Percentiles rank a stretch among this genome's conserved stretches.
phyloP scores from a whole-genome alignment of 2,113 vertebrate species.

The Myiozetetes cayanensis region DNA sequence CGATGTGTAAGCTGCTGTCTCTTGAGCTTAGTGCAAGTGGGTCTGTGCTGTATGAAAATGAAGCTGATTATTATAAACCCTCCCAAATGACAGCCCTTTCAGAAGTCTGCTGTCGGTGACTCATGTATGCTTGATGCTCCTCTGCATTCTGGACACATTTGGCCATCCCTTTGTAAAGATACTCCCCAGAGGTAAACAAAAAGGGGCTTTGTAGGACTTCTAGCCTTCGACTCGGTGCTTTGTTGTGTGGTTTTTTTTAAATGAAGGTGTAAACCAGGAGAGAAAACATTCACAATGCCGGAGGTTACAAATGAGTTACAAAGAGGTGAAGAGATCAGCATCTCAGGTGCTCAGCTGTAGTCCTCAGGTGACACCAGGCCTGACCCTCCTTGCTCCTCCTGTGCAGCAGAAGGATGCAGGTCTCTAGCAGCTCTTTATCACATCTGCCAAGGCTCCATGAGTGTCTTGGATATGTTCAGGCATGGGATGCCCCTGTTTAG shows the following conservation, averaged over 20 bases:
- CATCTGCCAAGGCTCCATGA: fast-evolving
- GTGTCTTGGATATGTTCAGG: background rate
- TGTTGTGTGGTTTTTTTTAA: background rate
- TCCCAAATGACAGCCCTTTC: background rate
- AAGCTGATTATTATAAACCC: slow-evolving; percentile 17
- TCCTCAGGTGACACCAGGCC: background rate
- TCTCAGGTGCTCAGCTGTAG: background rate
- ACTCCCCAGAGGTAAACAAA: background rate
- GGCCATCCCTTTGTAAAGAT: background rate
- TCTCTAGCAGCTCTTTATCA: background rate
- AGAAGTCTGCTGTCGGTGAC: background rate
- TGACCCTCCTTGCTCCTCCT: background rate
- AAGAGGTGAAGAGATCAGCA: background rate
- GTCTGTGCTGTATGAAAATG: background rate
- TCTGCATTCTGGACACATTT: background rate
- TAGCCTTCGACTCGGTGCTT: background rate
- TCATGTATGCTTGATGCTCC: background rate
- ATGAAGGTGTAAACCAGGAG: background rate
- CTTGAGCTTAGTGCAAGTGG: slow-evolving; percentile 8
- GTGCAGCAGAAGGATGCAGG: background rate
- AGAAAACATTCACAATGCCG: background rate
- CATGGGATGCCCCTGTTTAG: fast-evolving
- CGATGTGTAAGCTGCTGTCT: background rate
- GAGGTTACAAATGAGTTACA: background rate
- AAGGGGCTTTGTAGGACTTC: background rate